Percentiles rank a stretch among this genome's conserved stretches.
phyloP scores from a whole-genome alignment of 2,888 invertebrate genomes.

The Patella depressa region DNA sequence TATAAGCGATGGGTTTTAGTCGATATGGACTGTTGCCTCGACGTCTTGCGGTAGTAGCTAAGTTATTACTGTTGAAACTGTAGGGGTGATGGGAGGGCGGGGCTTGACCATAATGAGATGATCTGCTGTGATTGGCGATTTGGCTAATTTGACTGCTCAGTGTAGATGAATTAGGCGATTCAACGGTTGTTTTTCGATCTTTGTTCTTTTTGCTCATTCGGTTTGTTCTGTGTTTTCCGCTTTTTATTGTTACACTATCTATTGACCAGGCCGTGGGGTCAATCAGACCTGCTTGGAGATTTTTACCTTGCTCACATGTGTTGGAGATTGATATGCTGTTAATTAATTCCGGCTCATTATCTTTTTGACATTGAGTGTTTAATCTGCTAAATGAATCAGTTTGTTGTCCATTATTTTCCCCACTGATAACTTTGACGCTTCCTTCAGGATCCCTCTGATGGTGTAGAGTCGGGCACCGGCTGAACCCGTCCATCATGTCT shows the following conservation, averaged over 20 bases:
- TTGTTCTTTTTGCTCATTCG: not conserved
- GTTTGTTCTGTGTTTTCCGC: constrained; percentile 7
- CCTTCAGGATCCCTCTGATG: no score
- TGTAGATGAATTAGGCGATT: not conserved
- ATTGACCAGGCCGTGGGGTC: not conserved
- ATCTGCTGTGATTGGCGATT: not conserved
- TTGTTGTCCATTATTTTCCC: not conserved
- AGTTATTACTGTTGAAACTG: not conserved
- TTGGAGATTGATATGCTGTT: not conserved
- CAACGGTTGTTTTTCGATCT: not conserved
- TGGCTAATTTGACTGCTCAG: not conserved
- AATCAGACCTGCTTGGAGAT: not conserved
- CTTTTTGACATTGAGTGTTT: not conserved
- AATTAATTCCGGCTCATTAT: constrained; percentile 5
- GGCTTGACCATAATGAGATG: constrained; percentile 1
- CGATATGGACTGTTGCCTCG: not conserved
- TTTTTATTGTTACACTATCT: not conserved
- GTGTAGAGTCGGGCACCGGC: no score
- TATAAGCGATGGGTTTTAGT: not conserved
- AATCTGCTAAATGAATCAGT: not conserved
- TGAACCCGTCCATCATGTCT: no score
- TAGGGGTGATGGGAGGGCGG: not conserved
- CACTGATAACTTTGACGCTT: not conserved
- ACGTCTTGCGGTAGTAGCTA: not conserved
- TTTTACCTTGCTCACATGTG: not conserved